Evolutionary conservation across 2,888 invertebrate species (phyloP).

Genomic region (Zygaena filipendulae): DNA sequence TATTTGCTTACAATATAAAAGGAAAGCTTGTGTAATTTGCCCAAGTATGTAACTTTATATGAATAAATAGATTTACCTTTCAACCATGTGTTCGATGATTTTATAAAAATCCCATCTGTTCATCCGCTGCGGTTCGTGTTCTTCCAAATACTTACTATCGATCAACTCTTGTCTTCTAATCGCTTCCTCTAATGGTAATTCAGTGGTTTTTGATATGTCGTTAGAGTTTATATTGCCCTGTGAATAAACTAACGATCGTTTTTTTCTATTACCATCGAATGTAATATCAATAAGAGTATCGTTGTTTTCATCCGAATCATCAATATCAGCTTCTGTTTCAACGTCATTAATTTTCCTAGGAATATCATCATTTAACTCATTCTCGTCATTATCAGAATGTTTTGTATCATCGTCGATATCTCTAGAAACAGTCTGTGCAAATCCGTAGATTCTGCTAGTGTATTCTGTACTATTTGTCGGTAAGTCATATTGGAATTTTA

Average conservation of each 20-base stretch:
- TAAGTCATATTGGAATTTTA: constrained; percentile 75
- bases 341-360: constrained; percentile 22
- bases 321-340: constrained; percentile 17
- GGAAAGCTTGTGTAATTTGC: too few relatives aligned
- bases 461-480: constrained; percentile 72
- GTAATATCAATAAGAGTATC: constrained; percentile 49
- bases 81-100: constrained; percentile 67
- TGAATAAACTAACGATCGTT: constrained; percentile 37
- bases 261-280: constrained; percentile 39
- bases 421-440: constrained; percentile 46
- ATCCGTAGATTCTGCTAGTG: constrained; percentile 60
- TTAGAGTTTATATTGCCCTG: constrained; percentile 39
- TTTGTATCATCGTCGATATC: constrained; percentile 37
- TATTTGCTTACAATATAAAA: too few relatives aligned
- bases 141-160: constrained; percentile 34
- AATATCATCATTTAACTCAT: constrained; percentile 22
- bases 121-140: constrained; percentile 46
- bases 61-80: constrained; percentile 65
- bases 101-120: constrained; percentile 76
- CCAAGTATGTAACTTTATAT: too few relatives aligned
- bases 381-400: constrained; percentile 18
- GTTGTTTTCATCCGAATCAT: constrained; percentile 27
- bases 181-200: constrained; percentile 49
- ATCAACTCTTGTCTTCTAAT: constrained; percentile 60
- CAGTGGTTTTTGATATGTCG: constrained; percentile 22